Percentiles rank a stretch among this genome's conserved stretches.
These are phyloP conservation scores for Sebastes iracundus DNA, from an alignment of 2,797 vertebrate species.

Conservation along the genomic window DNA sequence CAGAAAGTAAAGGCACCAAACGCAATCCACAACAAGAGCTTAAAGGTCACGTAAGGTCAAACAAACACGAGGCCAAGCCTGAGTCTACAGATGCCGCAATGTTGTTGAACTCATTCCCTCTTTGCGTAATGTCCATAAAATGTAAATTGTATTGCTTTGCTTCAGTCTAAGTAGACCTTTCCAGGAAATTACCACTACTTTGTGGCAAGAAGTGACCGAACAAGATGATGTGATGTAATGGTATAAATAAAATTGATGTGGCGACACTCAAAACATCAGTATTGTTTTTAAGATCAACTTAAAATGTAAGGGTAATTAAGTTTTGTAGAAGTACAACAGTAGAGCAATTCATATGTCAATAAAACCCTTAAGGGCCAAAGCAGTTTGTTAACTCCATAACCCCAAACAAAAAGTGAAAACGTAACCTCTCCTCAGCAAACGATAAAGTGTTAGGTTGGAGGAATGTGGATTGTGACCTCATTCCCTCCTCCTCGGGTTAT, in stretches of 20 bases:
- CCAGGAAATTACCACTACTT: constrained; percentile 7
- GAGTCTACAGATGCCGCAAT: constrained; percentile 13
- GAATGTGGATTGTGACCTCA: constrained; percentile 51
- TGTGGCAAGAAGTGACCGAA: constrained; percentile 11
- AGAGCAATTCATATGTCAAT: not conserved
- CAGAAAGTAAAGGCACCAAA: constrained; percentile 1
- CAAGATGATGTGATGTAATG: constrained; percentile 7
- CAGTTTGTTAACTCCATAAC: constrained; percentile 1
- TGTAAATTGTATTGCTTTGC: constrained; percentile 36
- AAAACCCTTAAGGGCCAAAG: not conserved
- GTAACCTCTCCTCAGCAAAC: not conserved
- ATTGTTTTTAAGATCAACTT: not conserved
- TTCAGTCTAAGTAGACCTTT: constrained; percentile 18
- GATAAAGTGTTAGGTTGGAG: constrained; percentile 12
- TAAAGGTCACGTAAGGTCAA: constrained; percentile 47
- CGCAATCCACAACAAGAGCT: not conserved
- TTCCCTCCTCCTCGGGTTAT: constrained; percentile 42
- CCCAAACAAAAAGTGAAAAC: not conserved
- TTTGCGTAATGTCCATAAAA: constrained; percentile 37
- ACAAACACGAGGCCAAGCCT: constrained; percentile 24
- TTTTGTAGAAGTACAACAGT: not conserved
- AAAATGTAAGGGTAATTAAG: not conserved
- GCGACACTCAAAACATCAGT: not conserved
- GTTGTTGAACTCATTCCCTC: constrained; percentile 22
- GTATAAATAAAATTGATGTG: not conserved